A percentile compares a stretch with the other conserved stretches of the same genome.
phyloP scores from a whole-genome alignment of 2,113 vertebrate species.

The Lasiurus cinereus region DNA sequence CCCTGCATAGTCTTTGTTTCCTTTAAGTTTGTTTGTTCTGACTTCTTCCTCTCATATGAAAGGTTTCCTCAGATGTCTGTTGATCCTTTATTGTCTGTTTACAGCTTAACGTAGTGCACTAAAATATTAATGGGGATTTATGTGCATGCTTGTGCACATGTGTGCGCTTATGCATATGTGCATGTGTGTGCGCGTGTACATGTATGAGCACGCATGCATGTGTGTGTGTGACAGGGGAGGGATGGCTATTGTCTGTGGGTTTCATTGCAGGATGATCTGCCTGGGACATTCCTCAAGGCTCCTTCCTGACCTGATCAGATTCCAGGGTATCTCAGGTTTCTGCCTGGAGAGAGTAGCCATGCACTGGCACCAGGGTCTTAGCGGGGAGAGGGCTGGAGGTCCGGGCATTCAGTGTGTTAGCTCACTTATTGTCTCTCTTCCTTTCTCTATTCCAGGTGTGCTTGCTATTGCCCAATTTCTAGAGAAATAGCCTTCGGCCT shows the following conservation, averaged over 20 bases:
- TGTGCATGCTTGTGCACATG: not conserved
- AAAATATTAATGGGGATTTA: not conserved
- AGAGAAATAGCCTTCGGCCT: not conserved
- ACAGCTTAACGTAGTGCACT: not conserved
- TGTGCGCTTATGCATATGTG: not conserved
- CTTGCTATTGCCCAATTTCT: not conserved
- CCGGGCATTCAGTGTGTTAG: not conserved
- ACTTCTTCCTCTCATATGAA: not conserved
- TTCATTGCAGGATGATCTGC: not conserved
- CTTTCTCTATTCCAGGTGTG: not conserved
- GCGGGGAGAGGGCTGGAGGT: not conserved
- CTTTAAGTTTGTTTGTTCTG: conserved; percentile 12
- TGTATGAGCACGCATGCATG: no score
- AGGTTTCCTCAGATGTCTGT: not conserved
- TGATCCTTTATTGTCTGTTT: not conserved
- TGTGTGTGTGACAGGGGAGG: no score
- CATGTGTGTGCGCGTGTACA: no score
- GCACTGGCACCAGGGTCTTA: not conserved
- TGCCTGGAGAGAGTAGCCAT: not conserved
- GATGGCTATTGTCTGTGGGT: not conserved
- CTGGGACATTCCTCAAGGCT: not conserved
- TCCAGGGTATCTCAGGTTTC: not conserved
- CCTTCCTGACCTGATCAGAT: not conserved
- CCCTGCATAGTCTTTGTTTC: not conserved
- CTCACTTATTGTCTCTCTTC: not conserved